Evolutionary conservation across 2,888 invertebrate genomes (phyloP), one percentile per base, ranked within the genome.

Genomic region (Calliopum simillimum): DNA sequence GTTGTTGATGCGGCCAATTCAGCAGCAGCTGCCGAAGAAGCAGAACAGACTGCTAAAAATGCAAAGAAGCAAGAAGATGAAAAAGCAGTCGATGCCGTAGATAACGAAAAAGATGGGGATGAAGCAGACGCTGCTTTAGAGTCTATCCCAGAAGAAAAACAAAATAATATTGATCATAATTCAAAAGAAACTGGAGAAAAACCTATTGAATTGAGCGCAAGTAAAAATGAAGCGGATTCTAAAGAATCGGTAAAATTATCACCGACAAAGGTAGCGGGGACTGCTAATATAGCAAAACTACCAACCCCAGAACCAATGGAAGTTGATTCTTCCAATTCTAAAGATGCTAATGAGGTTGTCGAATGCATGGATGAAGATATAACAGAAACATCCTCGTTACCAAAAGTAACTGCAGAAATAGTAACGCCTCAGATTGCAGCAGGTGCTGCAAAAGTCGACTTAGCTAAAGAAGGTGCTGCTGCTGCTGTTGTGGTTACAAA

Each of bases 241-340:
- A 55, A 44, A 14, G 73, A 74, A 69, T 44, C 68, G 25, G 65
- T 43, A 25, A 75, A 76, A 67, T 11, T 49, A 16, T 53, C 41
- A 58, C 46, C 51, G 58, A 13, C 21, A 5, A 21, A 58, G 66
- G 68, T 25, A 53, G 25, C 59, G 67, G 65, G 4, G 6, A 51
- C 46, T 12, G 72, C 44, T 55, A 53, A 14, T 44, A 47, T 41
- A 23, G 67, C 47, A 49, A 79, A 80, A 75, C 78, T 78, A 55
- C 74, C 71, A 58, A 79, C 78, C 23, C 80, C 82, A 16, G 85
- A 86, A 71, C 79, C 84, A 13, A 86, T 85, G 85, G 86, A 85
- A 59, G 80, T 85, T 33, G 86, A 85, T 78, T 76, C 76, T 77
- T 76, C 74, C 2, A 75, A 69, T 51, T 73, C 75, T n/a, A 73